Base-by-base conservation (phyloP, 2,113 vertebrate species). In the Vulpes ferrilata region DNA sequence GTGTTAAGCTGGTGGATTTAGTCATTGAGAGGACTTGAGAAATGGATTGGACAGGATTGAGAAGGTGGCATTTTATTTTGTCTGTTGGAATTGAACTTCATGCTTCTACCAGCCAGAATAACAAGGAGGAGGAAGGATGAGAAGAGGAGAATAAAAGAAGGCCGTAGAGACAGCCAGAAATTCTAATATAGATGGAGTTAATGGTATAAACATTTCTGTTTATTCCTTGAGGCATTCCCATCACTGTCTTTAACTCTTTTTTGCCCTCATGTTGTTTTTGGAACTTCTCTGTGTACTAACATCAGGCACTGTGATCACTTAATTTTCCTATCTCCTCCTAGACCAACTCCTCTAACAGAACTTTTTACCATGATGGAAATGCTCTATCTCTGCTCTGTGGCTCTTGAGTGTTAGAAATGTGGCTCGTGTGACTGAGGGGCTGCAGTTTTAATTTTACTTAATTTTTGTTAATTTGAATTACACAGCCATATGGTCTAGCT, bases 1-100 rank as follows among this genome's bases (percentile, higher is more conserved):
- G 81, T 95, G 95, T 96, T 97, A 98, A 98, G 93, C 84, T 53
- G 81, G 81, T 2, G 69, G 89, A 96, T 96, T 98, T 97, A 95
- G 84, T 83, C 71, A 79, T 23, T 64, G 69, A 93, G 85, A 90
- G 51, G 96, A 67, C 59, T 93, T 97, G 86, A 93, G 89, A 82
- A 94, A 59, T 74, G 71, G 82, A 93, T 69, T 92, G 95, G 92
- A 57, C 11, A 20, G 87, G 83, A 92, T 43, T 84, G 95, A 97
- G 90, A 81, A 93, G 76, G 95, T 88, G 71, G 84, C 11, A 16
- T 90, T 97, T 98, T 95, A 89, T 96, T 92, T 96, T 96, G 85
- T 90, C 84, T 90, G 4, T 60, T 78, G 64, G 74, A 69, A 96
- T 90, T 78, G 87, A 92, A 53, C 32, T 59, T 94, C 86, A n/a